These are phyloP conservation scores for Eristalis tenax DNA, from an alignment of 2,888 invertebrate species.

Conservation along the genomic window DNA sequence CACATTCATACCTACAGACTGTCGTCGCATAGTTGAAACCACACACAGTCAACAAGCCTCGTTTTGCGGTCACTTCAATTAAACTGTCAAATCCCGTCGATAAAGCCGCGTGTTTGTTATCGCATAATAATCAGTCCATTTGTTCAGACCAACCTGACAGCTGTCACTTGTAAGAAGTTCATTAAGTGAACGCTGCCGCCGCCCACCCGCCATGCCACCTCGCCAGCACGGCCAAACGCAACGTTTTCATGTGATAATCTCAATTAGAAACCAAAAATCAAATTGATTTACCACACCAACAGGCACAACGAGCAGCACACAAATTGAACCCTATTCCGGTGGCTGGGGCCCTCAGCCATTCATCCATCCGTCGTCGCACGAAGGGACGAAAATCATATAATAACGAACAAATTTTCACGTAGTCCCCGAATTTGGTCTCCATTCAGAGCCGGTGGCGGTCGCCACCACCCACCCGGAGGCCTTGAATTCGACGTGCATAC, in stretches of 20 bases:
- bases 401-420: slow-evolving; percentile 60
- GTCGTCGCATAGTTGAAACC: not conserved
- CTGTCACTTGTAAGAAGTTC: not conserved
- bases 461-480: slow-evolving; percentile 28
- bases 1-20: too few relatives aligned
- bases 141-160: not conserved
- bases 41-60: not conserved
- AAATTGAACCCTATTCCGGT: not conserved
- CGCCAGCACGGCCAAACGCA: not conserved
- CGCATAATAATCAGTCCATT: not conserved
- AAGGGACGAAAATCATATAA: slow-evolving; percentile 44
- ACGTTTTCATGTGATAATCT: slow-evolving; percentile 1
- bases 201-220: not conserved
- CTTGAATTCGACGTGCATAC: slow-evolving; percentile 67
- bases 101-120: not conserved
- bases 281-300: slow-evolving; percentile 1
- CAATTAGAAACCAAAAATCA: not conserved
- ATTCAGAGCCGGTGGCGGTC: slow-evolving; percentile 51
- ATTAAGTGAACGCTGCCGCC: not conserved
- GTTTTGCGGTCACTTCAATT: not conserved
- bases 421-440: slow-evolving; percentile 58
- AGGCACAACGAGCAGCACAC: not conserved
- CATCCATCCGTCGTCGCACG: not conserved
- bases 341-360: slow-evolving; percentile 9
- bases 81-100: not conserved